Percentiles rank a stretch among this genome's conserved stretches.
phyloP scores from a whole-genome alignment of 1,140 invertebrate genomes.

The Drosophila nigromelanica region DNA sequence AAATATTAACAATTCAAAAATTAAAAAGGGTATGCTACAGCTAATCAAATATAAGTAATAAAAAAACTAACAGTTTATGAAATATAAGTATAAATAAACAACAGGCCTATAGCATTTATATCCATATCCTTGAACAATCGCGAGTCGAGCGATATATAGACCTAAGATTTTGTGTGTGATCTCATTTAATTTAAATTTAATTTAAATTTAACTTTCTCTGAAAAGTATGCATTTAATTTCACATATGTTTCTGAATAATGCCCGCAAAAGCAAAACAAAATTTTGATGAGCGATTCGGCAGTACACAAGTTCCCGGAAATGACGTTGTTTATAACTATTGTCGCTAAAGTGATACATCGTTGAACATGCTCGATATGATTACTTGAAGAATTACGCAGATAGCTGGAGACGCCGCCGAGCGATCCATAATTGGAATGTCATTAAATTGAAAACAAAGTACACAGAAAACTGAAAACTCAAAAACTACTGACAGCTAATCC shows the following conservation, averaged over 20 bases:
- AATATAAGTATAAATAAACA: no score
- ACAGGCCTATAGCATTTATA: no score
- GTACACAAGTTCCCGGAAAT: constrained; percentile 22
- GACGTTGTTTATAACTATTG: constrained; percentile 8
- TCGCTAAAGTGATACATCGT: neutral
- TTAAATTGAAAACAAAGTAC: constrained; percentile 66
- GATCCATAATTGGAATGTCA: constrained; percentile 61
- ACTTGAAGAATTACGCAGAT: constrained; percentile 52
- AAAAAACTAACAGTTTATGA: no score
- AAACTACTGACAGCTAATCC: constrained; percentile 17
- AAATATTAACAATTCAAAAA: no score
- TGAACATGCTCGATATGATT: constrained; percentile 35
- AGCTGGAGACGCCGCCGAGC: constrained; percentile 25
- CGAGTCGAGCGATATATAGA: no score
- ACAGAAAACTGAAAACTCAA: neutral
- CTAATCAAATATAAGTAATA: no score
- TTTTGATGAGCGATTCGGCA: neutral
- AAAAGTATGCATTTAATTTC: neutral
- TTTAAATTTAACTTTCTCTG: neutral
- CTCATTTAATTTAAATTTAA: no score
- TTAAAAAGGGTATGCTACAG: no score
- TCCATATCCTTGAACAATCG: no score
- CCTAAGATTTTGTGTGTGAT: no score
- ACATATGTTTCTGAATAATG: no score
- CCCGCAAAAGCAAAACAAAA: neutral